Conservation (phyloP, 2,888 invertebrate species). For the Drosophila differens region DNA sequence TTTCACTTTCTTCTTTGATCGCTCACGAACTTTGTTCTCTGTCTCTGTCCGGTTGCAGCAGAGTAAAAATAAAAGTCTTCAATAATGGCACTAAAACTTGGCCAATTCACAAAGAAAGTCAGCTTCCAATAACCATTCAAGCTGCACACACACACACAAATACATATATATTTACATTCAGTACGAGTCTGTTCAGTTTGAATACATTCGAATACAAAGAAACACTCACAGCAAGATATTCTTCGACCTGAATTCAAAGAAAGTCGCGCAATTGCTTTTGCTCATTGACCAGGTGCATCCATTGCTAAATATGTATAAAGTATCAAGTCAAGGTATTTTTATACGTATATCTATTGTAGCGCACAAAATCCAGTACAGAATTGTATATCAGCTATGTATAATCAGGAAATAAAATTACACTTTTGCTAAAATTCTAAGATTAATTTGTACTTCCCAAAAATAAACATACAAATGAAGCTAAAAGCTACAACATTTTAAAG, state of each 20-base stretch:
- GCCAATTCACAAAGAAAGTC: conserved; percentile 36
- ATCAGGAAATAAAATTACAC: not conserved
- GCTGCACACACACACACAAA: not conserved
- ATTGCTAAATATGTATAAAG: not conserved
- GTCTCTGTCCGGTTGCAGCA: not conserved
- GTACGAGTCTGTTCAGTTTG: not conserved
- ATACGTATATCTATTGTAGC: not conserved
- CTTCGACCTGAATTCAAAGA: conserved; percentile 9
- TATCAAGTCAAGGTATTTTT: not conserved
- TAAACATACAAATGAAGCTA: not conserved
- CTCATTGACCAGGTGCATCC: not conserved
- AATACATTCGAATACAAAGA: conserved; percentile 3
- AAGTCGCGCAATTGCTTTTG: not conserved
- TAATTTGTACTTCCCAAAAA: not conserved
- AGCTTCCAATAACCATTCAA: conserved; percentile 19
- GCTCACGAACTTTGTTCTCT: conserved; percentile 7
- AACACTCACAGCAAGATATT: conserved; percentile 3
- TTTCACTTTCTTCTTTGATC: conserved; percentile 52
- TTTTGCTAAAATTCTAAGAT: not conserved
- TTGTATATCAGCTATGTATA: not conserved
- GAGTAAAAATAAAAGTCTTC: conserved; percentile 27
- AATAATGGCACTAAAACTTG: conserved; percentile 30
- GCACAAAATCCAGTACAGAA: not conserved
- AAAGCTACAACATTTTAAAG: not conserved
- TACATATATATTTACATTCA: not conserved